Base-by-base conservation (phyloP, 2,113 vertebrate species). In the Oxyruncus cristatus region DNA sequence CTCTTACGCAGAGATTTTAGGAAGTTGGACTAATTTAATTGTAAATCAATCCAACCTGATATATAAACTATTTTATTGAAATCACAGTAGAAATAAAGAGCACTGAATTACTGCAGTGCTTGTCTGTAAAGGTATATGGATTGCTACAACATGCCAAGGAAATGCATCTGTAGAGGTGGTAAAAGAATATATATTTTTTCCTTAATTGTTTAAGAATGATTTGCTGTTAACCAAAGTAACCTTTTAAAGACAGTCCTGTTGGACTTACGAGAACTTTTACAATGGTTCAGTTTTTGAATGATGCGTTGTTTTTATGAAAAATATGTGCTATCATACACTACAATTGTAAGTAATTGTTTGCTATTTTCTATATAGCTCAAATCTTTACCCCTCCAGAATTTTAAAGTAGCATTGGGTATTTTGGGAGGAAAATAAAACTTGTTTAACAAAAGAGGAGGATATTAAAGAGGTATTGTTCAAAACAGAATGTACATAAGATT, bases 221-320 rank as follows among this genome's bases (percentile, higher is more conserved):
- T 96, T 95, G 97, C 97, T 98, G 92, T 96, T 86, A 97, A 97
- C 98, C 98, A 97, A 98, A 98, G 97, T 93, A 53, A 96, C 61
- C 50, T 95, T 95, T 85, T 89, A 91, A 94, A 96, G 77, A 72
- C 12, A 92, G 97, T 85, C 93, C 85, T 85, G 88, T 91, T 88
- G 80, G 91, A 92, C 86, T 97, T 87, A 14, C 0, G 18, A 76
- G 61, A 90, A 85, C 76, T 92, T 73, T 46, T 88, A 76, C 79
- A 92, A 72, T 92, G 86, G 85, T 74, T 92, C 65, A 71, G 76
- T 81, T 92, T 93, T 95, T 95, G 95, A 95, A 90, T 93, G 74
- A 44, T 83, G 41, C 72, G 46, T 82, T 93, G n/a, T 94, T 97
- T 94, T 35, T 82, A 83, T 91, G 76, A 73, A 77, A 88, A 67